Conservation (phyloP, 2,888 invertebrate species). For the Mythimna loreyi region DNA sequence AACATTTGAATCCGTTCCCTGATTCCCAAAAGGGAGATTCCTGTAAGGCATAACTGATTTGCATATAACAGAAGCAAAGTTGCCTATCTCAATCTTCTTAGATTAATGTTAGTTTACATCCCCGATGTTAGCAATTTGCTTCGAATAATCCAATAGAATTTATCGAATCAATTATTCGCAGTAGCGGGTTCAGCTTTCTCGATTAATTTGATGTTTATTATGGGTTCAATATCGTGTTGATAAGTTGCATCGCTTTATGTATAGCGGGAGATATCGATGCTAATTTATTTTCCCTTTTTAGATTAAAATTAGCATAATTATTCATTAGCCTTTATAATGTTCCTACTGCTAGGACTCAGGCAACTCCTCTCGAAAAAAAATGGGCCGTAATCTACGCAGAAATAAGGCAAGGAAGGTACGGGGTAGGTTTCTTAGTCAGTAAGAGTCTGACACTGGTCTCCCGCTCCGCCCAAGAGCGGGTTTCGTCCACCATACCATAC, state of each 20-base stretch:
- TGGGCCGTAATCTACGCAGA: too few relatives aligned
- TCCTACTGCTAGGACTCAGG: too few relatives aligned
- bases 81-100: constrained; percentile 49
- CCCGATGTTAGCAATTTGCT: constrained; percentile 45
- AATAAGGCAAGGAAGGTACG: too few relatives aligned
- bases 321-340: too few relatives aligned
- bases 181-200: constrained; percentile 39
- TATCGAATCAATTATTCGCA: constrained; percentile 47
- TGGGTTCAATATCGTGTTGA: constrained; percentile 35
- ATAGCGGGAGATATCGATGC: constrained; percentile 8
- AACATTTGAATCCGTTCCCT: constrained; percentile 22
- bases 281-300: constrained; percentile 9
- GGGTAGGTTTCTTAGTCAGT: too few relatives aligned
- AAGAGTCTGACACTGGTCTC: too few relatives aligned
- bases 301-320: neutral
- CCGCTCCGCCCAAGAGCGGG: too few relatives aligned
- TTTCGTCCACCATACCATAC: too few relatives aligned
- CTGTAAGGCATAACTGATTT: constrained; percentile 46
- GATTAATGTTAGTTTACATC: constrained; percentile 35
- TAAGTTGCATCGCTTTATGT: constrained; percentile 20
- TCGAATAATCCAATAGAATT: constrained; percentile 48
- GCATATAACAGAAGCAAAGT: constrained; percentile 41
- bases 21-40: constrained; percentile 26
- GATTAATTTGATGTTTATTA: constrained; percentile 51
- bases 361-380: too few relatives aligned